Conservation (phyloP, 1,140 invertebrate genomes). For the Drosophila athabasca region DNA sequence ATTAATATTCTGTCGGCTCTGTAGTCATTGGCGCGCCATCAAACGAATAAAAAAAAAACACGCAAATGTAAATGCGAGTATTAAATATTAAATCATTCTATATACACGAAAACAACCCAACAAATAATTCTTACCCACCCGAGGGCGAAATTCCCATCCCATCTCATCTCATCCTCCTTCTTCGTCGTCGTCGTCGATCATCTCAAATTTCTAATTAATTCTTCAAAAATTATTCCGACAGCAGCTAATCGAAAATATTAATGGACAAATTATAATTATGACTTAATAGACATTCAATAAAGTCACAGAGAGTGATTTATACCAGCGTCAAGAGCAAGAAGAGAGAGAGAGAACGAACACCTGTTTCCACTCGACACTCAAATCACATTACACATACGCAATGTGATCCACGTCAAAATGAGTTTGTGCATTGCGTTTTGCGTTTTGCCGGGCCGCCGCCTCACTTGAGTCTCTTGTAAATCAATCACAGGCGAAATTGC, state of each 20-base stretch:
- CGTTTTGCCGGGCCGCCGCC: conserved; percentile 1
- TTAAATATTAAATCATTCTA: conserved; percentile 67
- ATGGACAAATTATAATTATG: conserved; percentile 75
- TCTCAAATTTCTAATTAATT: conserved; percentile 63
- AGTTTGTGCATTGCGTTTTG: conserved; percentile 2
- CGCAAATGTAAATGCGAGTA: conserved; percentile 78
- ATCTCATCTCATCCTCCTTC: no score
- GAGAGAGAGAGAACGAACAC: conserved; percentile 11
- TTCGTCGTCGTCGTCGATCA: conserved; percentile 40
- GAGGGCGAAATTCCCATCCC: conserved; percentile 19
- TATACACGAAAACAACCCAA: conserved; percentile 29
- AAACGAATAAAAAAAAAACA: conserved; percentile 24
- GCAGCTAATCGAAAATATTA: conserved; percentile 68
- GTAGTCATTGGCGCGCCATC: conserved; percentile 9
- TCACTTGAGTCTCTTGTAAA: conserved; percentile 57
- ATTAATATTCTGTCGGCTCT: conserved; percentile 51
- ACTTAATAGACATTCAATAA: conserved; percentile 64
- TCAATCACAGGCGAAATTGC: conserved; percentile 78
- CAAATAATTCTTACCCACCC: conserved; percentile 26
- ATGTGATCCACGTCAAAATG: conserved; percentile 32
- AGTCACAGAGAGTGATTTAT: conserved; percentile 49
- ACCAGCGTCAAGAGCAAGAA: background rate
- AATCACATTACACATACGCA: conserved; percentile 66
- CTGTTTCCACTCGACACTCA: conserved; percentile 14
- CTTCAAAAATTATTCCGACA: conserved; percentile 54